Percentiles rank a stretch among this genome's conserved stretches.
phyloP scores from a whole-genome alignment of 2,797 vertebrate genomes.

The Macropus fuliginosus region DNA sequence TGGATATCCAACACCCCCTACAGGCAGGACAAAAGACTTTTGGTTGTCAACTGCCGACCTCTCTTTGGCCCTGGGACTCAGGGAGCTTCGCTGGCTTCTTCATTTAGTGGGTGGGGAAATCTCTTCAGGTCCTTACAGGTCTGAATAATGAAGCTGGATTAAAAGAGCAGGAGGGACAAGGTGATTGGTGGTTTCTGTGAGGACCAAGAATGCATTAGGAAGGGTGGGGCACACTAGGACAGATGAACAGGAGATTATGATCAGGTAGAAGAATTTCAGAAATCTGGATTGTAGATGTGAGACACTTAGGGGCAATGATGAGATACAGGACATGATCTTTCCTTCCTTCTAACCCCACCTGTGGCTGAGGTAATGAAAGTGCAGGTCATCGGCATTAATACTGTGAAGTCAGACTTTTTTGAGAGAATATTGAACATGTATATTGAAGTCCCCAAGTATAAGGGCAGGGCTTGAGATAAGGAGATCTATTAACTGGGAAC shows the following conservation, averaged over 20 bases:
- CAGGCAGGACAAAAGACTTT: not conserved
- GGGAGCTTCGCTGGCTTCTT: not conserved
- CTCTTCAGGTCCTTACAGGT: not conserved
- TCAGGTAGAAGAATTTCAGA: not conserved
- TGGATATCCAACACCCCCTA: not conserved
- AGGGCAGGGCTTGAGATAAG: not conserved
- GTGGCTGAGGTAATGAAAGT: not conserved
- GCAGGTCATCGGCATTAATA: not conserved
- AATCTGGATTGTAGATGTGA: not conserved
- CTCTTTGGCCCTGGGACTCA: not conserved
- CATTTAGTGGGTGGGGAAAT: not conserved
- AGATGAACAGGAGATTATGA: not conserved
- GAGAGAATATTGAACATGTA: not conserved
- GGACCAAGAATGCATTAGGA: not conserved
- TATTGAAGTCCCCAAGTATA: not conserved
- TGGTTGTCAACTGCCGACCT: not conserved
- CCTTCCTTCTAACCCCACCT: not conserved
- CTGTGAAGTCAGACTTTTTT: not conserved
- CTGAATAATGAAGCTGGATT: not conserved
- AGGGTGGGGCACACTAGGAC: not conserved
- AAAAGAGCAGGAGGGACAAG: not conserved
- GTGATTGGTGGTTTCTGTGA: not conserved
- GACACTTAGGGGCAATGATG: not conserved
- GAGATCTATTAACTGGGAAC: not conserved
- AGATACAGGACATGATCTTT: not conserved